These are phyloP conservation scores for Scrobipalpa costella DNA, from an alignment of 2,888 invertebrate species.

Conservation along the genomic window DNA sequence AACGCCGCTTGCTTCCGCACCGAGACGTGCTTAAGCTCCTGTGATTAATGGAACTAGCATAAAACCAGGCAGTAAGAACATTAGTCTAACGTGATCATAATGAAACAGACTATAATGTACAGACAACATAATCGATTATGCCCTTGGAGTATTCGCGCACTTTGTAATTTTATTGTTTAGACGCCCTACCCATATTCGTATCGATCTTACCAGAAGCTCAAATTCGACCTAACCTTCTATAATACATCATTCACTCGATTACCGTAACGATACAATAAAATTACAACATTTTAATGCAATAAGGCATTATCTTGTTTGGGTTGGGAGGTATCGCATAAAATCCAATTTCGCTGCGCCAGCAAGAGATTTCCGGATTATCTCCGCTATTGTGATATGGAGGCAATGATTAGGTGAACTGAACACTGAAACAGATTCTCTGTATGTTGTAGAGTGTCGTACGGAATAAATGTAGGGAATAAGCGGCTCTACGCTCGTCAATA, in stretches of 20 bases:
- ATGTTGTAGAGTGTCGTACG: too few relatives aligned
- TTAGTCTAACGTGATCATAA: constrained; percentile 6
- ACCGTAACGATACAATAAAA: neutral
- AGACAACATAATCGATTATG: neutral
- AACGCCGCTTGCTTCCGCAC: constrained; percentile 21
- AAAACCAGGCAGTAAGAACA: constrained; percentile 21
- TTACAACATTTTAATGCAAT: neutral
- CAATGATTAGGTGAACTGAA: neutral
- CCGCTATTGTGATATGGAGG: constrained; percentile 1
- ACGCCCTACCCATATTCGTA: neutral
- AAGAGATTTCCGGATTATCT: constrained; percentile 15
- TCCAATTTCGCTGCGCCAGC: constrained; percentile 16
- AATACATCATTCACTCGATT: neutral
- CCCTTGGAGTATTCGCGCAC: neutral
- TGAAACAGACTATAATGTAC: neutral
- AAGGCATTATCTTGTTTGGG: neutral
- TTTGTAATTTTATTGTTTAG: constrained; percentile 1
- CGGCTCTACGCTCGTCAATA: too few relatives aligned
- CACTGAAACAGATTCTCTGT: neutral
- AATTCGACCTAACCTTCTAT: neutral
- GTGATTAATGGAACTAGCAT: constrained; percentile 26
- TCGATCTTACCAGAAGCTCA: neutral
- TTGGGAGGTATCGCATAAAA: neutral
- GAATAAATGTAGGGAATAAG: too few relatives aligned
- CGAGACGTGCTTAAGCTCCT: constrained; percentile 22